phyloP scores from a whole-genome alignment of 1,140 invertebrate genomes.

The Papilio dardanus region DNA sequence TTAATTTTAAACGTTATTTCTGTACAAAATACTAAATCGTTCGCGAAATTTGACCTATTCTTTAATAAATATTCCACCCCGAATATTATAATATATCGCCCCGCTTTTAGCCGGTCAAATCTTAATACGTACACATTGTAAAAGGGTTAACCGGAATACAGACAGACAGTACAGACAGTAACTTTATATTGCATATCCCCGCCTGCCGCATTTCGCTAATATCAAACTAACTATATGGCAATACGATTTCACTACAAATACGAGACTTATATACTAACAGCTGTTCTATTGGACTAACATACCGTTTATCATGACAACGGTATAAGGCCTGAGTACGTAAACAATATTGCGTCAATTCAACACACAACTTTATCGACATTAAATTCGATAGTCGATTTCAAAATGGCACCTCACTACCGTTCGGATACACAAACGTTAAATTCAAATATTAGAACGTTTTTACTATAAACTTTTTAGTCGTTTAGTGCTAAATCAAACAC shows the following conservation, averaged over 20 bases:
- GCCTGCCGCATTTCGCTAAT: conserved; percentile 74
- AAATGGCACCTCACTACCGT: conserved; percentile 1
- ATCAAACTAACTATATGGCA: conserved; percentile 78
- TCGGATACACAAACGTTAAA: not conserved
- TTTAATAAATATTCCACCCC: conserved; percentile 60
- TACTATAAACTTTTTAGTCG: not conserved
- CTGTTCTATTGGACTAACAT: conserved; percentile 75
- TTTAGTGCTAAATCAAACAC: not conserved
- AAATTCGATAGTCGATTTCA: not conserved
- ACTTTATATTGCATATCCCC: conserved; percentile 74
- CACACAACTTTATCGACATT: conserved; percentile 27
- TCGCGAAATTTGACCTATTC: conserved; percentile 77
- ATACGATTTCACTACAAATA: conserved; percentile 75
- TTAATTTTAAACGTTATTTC: conserved; percentile 71
- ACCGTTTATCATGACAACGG: conserved; percentile 52
- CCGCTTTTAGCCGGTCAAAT: conserved; percentile 70
- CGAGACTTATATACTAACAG: conserved; percentile 73
- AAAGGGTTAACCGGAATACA: conserved; percentile 73
- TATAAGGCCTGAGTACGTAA: conserved; percentile 39
- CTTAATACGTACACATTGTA: conserved; percentile 75
- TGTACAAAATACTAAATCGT: conserved; percentile 79
- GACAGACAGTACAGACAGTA: conserved; percentile 45
- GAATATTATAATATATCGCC: conserved; percentile 47
- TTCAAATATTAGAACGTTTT: not conserved
- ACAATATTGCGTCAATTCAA: conserved; percentile 10